phyloP scores from a whole-genome alignment of 2,797 vertebrate genomes.

The Danionella dracula region DNA sequence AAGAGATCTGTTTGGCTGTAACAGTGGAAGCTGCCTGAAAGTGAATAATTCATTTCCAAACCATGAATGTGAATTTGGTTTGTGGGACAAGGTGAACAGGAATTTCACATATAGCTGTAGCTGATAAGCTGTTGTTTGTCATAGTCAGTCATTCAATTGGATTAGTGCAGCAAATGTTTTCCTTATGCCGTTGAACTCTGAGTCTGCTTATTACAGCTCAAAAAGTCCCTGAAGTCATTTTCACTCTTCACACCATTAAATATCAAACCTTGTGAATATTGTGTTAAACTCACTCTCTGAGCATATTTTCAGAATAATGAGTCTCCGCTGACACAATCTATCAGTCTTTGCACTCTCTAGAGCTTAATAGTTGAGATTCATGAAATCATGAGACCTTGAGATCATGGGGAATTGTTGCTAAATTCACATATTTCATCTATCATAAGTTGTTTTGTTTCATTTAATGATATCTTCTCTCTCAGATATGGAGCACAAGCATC shows the following conservation, averaged over 20 bases:
- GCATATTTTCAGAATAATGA: background rate
- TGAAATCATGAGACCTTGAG: constrained; percentile 1
- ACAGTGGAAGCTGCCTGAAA: background rate
- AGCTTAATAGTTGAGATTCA: constrained; percentile 19
- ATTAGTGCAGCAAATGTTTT: too few relatives aligned
- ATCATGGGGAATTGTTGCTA: background rate
- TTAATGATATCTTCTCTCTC: background rate
- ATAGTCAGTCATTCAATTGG: too few relatives aligned
- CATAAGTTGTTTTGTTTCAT: background rate
- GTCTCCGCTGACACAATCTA: constrained; percentile 5
- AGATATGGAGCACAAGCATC: constrained; percentile 60
- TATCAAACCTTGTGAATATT: too few relatives aligned
- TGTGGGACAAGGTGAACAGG: background rate
- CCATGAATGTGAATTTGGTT: background rate
- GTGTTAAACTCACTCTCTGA: too few relatives aligned
- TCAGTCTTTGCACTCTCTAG: background rate
- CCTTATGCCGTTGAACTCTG: too few relatives aligned
- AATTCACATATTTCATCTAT: too few relatives aligned
- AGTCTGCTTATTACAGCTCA: background rate
- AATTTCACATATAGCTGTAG: too few relatives aligned
- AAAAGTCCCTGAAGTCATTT: too few relatives aligned
- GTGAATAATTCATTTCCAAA: background rate
- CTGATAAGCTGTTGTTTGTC: too few relatives aligned
- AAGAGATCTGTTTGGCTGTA: background rate
- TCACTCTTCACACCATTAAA: background rate